Conservation (phyloP, 1,140 invertebrate genomes). For the Sarcophaga peregrina region DNA sequence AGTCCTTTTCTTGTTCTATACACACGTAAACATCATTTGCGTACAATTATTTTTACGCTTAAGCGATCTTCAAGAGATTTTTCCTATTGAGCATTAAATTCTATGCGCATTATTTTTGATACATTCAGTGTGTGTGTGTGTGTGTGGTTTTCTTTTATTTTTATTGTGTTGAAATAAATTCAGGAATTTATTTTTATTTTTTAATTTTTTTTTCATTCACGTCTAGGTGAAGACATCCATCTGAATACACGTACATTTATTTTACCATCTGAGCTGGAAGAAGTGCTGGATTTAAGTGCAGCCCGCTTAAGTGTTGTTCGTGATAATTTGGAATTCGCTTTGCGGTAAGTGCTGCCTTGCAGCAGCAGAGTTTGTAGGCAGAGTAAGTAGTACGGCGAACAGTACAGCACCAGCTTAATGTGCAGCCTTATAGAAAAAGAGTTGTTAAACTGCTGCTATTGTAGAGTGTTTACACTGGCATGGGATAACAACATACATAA, state of each 20-base stretch:
- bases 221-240: constrained; percentile 80
- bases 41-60: not conserved
- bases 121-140: too few species aligned
- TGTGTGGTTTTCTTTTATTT: too few species aligned
- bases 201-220: not conserved
- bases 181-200: not conserved
- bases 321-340: constrained; percentile 77
- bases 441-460: too few species aligned
- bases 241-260: constrained; percentile 86
- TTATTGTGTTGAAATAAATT: too few species aligned
- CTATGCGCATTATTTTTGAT: constrained; percentile 15
- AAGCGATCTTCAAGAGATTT: not conserved
- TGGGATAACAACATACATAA: not conserved
- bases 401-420: not conserved
- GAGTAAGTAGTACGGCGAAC: not conserved
- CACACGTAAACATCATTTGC: too few species aligned
- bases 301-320: constrained; percentile 76
- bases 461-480: not conserved
- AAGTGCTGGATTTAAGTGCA: constrained; percentile 83
- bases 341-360: constrained; percentile 54
- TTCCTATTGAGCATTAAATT: not conserved
- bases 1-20: not conserved
- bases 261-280: constrained; percentile 90
- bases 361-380: not conserved
- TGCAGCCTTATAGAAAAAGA: too few species aligned